Evolutionary conservation across 2,113 vertebrate species (phyloP).

Genomic region (Lonchura striata): DNA sequence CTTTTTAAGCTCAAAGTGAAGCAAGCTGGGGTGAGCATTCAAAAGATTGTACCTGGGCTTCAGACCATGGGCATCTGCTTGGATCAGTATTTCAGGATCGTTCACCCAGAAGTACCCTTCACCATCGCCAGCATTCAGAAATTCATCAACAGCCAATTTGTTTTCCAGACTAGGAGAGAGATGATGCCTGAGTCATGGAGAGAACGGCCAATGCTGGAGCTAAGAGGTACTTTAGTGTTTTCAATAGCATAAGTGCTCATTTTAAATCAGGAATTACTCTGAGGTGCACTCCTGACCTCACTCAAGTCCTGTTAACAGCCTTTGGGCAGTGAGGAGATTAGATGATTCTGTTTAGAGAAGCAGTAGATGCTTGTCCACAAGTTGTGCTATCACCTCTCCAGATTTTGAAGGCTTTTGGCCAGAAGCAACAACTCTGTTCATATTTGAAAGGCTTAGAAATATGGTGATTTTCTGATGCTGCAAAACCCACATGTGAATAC

Average conservation of each 20-base stretch:
- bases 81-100: slow-evolving; percentile 73
- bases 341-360: background rate
- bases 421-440: background rate
- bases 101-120: slow-evolving; percentile 74
- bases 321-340: background rate
- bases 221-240: slow-evolving; percentile 61
- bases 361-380: background rate
- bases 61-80: slow-evolving; percentile 71
- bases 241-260: background rate
- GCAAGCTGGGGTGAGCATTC: slow-evolving; percentile 74
- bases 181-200: slow-evolving; percentile 74
- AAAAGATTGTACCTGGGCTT: slow-evolving; percentile 76
- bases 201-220: slow-evolving; percentile 72
- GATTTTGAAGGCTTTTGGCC: background rate
- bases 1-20: slow-evolving; percentile 71
- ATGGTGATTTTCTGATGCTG: background rate
- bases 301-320: background rate
- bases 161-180: slow-evolving; percentile 72
- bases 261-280: background rate
- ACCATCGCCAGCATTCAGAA: slow-evolving; percentile 74
- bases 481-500: background rate
- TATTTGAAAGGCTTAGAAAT: background rate
- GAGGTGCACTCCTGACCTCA: background rate
- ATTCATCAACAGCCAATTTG: slow-evolving; percentile 79
- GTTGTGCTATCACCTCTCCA: background rate